These are phyloP conservation scores for Mormyrus proboscirostris DNA, from an alignment of 2,797 vertebrate genomes.

Conservation along the genomic window DNA sequence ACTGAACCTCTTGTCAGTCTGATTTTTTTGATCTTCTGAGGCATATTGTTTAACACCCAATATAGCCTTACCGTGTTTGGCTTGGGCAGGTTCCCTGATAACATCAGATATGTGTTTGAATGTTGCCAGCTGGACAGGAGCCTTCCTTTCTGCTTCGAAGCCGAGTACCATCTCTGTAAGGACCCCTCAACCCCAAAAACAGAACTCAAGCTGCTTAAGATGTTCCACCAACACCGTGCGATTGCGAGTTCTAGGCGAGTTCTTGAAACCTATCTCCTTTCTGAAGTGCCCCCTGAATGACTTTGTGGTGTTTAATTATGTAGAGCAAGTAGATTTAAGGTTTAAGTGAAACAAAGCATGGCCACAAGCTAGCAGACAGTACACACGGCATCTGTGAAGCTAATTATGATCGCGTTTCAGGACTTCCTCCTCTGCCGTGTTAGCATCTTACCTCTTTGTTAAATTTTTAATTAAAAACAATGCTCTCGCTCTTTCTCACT, in stretches of 20 bases:
- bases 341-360: background rate
- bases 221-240: background rate
- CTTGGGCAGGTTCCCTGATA: background rate
- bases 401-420: background rate
- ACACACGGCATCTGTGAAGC: background rate
- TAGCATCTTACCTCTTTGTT: background rate
- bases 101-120: background rate
- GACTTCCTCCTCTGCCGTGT: background rate
- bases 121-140: background rate
- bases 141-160: background rate
- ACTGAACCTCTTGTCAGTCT: background rate
- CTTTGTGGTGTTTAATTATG: conserved; percentile 17
- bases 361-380: background rate
- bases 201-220: background rate
- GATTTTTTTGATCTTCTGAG: background rate
- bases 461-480: conserved; percentile 7
- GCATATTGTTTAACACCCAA: background rate
- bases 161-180: background rate
- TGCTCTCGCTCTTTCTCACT: background rate
- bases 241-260: background rate
- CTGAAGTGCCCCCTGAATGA: conserved; percentile 2
- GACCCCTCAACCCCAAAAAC: background rate
- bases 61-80: background rate
- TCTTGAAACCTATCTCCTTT: background rate
- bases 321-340: conserved; percentile 8